Percentiles rank a stretch among this genome's conserved stretches.
phyloP scores from a whole-genome alignment of 2,797 vertebrate genomes.

The Eulemur coronatus region DNA sequence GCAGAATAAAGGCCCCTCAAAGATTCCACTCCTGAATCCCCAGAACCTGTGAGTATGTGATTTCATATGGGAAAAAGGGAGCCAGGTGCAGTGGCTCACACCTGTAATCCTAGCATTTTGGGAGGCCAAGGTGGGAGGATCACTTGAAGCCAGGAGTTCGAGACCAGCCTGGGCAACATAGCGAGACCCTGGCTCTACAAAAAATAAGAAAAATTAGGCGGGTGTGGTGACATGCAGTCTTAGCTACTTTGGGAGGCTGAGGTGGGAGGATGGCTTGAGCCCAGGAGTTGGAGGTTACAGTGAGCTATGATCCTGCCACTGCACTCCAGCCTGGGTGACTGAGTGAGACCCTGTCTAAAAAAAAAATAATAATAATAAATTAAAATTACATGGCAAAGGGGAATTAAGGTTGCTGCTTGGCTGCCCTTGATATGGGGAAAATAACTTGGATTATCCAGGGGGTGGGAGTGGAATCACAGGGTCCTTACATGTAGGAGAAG shows the following conservation, averaged over 20 bases:
- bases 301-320: not conserved
- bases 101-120: not conserved
- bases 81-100: not conserved
- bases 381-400: not conserved
- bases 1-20: not conserved
- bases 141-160: not conserved
- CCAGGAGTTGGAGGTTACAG: not conserved
- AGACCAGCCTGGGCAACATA: not conserved
- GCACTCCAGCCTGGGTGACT: not conserved
- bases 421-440: not conserved
- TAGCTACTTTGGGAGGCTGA: not conserved
- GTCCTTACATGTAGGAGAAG: not conserved
- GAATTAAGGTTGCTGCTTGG: not conserved
- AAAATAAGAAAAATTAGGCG: not conserved
- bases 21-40: not conserved
- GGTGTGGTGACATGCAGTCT: not conserved
- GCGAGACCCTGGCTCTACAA: not conserved
- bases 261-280: not conserved
- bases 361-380: not conserved
- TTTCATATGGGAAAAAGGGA: not conserved
- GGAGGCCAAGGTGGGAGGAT: not conserved
- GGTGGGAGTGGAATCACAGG: not conserved
- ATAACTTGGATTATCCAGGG: not conserved
- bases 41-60: too few species aligned
- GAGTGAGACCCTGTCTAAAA: not conserved